Evolutionary conservation across 2,797 vertebrate genomes (phyloP), one percentile per base, ranked within the genome.

Genomic region (Sebastes wilsoni): DNA sequence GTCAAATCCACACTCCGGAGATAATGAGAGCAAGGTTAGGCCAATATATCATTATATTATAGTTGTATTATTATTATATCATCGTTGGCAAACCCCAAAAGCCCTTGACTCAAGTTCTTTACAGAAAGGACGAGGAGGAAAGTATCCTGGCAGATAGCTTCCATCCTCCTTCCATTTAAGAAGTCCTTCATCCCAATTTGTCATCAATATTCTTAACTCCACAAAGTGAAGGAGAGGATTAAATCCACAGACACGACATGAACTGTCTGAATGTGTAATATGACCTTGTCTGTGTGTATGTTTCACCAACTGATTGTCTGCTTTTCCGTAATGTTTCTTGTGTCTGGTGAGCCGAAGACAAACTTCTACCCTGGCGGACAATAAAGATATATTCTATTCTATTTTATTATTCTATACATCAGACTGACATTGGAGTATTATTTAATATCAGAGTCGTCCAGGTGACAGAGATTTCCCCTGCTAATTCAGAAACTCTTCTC

Each of bases 361-460:
- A 20, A 20, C 20, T n/a, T n/a, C 18, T 2, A n/a, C 20, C 59
- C 30, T 62, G 28, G 2, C 28, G 59, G 59, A 61, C 18, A 61
- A n/a, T 11, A 61, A 9, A 5, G 27, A 60, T 28, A 59, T 59
- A 9, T 6, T 28, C 7, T 27, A 27, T 58, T 58, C 14, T 27
- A 58, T 27, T 59, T 2, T 18, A 42, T 42, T 42, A 42, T 32
- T n/a, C 14, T 12, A 10, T 61, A 22, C 2, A 69, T 59, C 52
- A 55, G 28, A 10, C 82, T 46, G 52, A 80, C 78, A 52, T 36
- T 8, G 9, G 12, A 69, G n/a, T 5, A 66, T 66, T 42, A 80
- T 67, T 80, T 62, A 73, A 77, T 73, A 73, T 77, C 36, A 38
- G 36, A 38, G 36, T 38, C 4, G 36, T 38, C 12, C 28, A 64